A percentile compares a stretch with the other conserved stretches of the same genome.
Conservation (phyloP, 2,797 vertebrate genomes). For the Siniperca undulata region DNA sequence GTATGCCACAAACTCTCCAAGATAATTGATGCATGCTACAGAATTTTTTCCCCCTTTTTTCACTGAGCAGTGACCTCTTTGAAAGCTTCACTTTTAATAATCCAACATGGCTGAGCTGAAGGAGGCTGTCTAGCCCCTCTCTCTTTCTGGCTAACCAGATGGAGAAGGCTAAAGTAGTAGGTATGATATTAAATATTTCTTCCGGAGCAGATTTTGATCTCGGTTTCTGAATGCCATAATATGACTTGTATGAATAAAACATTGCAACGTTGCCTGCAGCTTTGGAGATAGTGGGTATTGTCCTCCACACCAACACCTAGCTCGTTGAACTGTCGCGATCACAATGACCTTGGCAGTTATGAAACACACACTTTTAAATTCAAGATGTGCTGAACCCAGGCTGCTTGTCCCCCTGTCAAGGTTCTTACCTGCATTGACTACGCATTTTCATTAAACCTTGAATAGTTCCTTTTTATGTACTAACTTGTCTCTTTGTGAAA, state of each 20-base stretch:
- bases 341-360: conserved; percentile 75
- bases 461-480: conserved; percentile 43
- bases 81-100: conserved; percentile 85
- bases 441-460: conserved; percentile 55
- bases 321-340: conserved; percentile 59
- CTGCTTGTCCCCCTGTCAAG: conserved; percentile 41
- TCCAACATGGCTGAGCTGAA: conserved; percentile 78
- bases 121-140: conserved; percentile 65
- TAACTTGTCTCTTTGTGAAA: conserved; percentile 40
- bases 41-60: conserved; percentile 16
- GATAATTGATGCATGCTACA: conserved; percentile 84
- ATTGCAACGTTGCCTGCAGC: conserved; percentile 81
- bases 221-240: conserved; percentile 79
- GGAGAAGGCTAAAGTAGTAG: conserved; percentile 77
- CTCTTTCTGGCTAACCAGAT: conserved; percentile 79
- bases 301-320: conserved; percentile 66
- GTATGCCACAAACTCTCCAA: conserved; percentile 74
- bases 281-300: conserved; percentile 76
- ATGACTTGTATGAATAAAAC: conserved; percentile 83
- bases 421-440: conserved; percentile 46
- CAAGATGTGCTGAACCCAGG: conserved; percentile 33
- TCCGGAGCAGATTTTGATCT: conserved; percentile 84
- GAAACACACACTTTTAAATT: conserved; percentile 64
- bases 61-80: conserved; percentile 80
- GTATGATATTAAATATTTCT: conserved; percentile 85